Evolutionary conservation across 1,140 invertebrate species (phyloP).

Genomic region (Venturia canescens): DNA sequence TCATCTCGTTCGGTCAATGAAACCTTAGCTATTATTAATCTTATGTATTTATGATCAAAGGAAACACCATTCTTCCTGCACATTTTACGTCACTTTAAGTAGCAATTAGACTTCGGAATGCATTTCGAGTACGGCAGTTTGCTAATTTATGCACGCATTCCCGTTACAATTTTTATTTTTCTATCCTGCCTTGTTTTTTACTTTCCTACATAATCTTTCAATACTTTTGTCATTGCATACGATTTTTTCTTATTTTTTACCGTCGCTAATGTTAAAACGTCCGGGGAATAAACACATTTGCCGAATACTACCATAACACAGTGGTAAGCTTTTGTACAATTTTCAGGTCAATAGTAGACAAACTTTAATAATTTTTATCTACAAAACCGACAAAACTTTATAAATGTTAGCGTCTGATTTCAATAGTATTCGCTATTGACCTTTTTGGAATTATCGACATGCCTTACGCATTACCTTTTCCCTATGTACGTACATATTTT

Average conservation of each 20-base stretch:
- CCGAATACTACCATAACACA: background rate
- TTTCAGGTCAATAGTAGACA: background rate
- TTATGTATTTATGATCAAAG: no score
- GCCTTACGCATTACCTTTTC: background rate
- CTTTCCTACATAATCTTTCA: no score
- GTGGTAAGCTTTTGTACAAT: background rate
- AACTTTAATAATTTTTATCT: background rate
- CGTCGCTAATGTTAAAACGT: background rate
- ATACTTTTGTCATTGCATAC: background rate
- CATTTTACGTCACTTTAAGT: background rate
- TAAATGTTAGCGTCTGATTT: background rate
- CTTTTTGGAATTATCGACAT: background rate
- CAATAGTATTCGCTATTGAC: background rate
- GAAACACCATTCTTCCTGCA: no score
- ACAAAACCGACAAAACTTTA: background rate
- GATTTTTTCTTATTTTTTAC: background rate
- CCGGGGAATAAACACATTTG: background rate
- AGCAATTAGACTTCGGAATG: constrained; percentile 4
- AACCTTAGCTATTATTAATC: no score
- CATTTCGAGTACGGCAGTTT: background rate
- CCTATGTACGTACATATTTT: constrained; percentile 1
- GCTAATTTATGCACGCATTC: background rate
- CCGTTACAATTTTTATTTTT: constrained; percentile 1
- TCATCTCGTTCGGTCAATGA: background rate
- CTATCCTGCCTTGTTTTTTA: background rate